These are phyloP conservation scores for Papilio machaon DNA, from an alignment of 1,140 invertebrate species.

Conservation along the genomic window DNA sequence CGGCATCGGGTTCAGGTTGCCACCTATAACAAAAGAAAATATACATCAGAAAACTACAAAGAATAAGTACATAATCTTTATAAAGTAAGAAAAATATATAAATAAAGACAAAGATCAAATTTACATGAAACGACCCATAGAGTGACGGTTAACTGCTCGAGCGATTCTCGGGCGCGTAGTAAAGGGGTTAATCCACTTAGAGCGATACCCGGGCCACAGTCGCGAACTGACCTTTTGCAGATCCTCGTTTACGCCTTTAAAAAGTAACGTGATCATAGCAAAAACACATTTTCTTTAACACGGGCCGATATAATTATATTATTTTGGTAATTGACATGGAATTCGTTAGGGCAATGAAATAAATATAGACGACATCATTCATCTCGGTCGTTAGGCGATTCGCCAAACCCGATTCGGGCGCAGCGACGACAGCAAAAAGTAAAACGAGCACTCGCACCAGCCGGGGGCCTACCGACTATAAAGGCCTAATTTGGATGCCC, in stretches of 20 bases:
- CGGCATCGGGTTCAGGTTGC: constrained; percentile 56
- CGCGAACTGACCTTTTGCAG: constrained; percentile 58
- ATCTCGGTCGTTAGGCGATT: constrained; percentile 27
- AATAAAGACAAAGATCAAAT: constrained; percentile 31
- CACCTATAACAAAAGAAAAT: constrained; percentile 68
- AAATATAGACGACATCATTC: constrained; percentile 35
- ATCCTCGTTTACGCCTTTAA: constrained; percentile 34
- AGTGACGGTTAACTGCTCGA: constrained; percentile 39
- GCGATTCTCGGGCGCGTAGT: constrained; percentile 54
- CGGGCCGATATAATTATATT: background rate
- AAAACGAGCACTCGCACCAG: constrained; percentile 46
- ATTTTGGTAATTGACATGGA: background rate
- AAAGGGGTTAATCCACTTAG: constrained; percentile 74
- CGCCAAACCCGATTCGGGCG: constrained; percentile 28
- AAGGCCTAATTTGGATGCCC: constrained; percentile 72
- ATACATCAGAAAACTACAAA: background rate
- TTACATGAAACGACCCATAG: constrained; percentile 28
- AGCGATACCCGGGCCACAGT: constrained; percentile 55
- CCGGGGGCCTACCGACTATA: constrained; percentile 46
- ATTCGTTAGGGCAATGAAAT: background rate
- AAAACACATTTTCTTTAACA: background rate
- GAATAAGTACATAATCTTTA: background rate
- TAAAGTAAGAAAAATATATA: constrained; percentile 5
- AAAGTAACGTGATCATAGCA: constrained; percentile 18
- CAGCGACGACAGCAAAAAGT: constrained; percentile 40